Percentiles rank a stretch among this genome's conserved stretches.
These are phyloP conservation scores for Nasonia giraulti DNA, from an alignment of 1,140 invertebrate genomes.

Conservation along the genomic window DNA sequence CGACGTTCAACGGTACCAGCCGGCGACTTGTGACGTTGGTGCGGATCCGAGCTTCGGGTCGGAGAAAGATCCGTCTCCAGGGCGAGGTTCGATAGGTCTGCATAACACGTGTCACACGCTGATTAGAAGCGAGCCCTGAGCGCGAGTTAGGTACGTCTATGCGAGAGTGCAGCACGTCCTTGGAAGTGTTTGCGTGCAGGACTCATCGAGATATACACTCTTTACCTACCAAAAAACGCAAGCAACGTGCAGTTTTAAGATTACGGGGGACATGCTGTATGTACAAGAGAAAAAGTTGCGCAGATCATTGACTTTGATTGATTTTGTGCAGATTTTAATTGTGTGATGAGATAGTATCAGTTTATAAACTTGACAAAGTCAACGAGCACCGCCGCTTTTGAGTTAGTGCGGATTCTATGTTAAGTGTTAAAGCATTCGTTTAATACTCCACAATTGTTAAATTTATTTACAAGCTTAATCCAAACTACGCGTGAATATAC, in stretches of 20 bases:
- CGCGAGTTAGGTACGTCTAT: background rate
- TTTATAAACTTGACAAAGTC: too few relatives aligned
- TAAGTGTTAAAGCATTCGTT: too few relatives aligned
- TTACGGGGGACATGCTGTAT: constrained; percentile 1
- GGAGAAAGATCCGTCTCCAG: constrained; percentile 79
- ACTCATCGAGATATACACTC: constrained; percentile 25
- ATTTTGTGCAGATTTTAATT: too few relatives aligned
- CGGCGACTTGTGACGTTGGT: constrained; percentile 61
- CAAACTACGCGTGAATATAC: background rate
- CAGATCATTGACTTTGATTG: background rate
- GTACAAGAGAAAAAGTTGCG: background rate
- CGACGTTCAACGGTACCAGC: constrained; percentile 70
- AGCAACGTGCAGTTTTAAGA: constrained; percentile 58
- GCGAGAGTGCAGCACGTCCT: background rate
- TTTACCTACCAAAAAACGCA: constrained; percentile 56
- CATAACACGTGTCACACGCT: constrained; percentile 32
- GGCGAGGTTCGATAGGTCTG: constrained; percentile 87
- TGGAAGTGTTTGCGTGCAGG: constrained; percentile 30
- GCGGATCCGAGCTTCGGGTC: constrained; percentile 70
- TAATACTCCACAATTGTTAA: too few relatives aligned
- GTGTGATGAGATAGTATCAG: too few relatives aligned
- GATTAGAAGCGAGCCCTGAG: background rate
- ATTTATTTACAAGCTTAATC: background rate
- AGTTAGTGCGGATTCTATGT: too few relatives aligned
- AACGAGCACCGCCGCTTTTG: too few relatives aligned